Percentiles rank a stretch among this genome's conserved stretches.
These are phyloP conservation scores for Rhyzopertha dominica DNA, from an alignment of 1,140 invertebrate species.

Conservation along the genomic window DNA sequence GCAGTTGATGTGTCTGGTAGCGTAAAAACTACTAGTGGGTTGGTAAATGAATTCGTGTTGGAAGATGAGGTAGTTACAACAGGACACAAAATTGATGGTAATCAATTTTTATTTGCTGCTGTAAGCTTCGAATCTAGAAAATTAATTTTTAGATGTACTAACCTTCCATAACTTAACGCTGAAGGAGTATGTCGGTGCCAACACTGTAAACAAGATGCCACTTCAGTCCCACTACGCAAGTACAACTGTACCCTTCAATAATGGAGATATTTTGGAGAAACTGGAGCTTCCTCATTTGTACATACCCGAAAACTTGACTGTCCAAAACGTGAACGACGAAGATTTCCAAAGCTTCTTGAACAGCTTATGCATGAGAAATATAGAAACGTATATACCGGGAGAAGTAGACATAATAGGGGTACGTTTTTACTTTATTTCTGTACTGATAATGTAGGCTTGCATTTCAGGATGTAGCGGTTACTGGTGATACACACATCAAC, in stretches of 20 bases:
- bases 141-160: constrained; percentile 20
- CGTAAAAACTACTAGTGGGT: constrained; percentile 9
- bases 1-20: constrained; percentile 19
- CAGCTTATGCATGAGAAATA: constrained; percentile 43
- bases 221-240: constrained; percentile 12
- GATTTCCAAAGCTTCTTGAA: constrained; percentile 39
- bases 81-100: constrained; percentile 10
- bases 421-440: constrained; percentile 25
- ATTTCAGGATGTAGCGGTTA: constrained; percentile 42
- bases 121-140: neutral
- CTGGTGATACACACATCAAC: constrained; percentile 33
- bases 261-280: constrained; percentile 5
- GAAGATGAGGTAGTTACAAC: constrained; percentile 23
- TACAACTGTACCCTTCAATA: no score
- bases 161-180: constrained; percentile 26
- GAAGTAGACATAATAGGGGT: constrained; percentile 46
- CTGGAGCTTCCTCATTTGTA: constrained; percentile 17
- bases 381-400: constrained; percentile 36
- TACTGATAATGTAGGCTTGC: constrained; percentile 20
- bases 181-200: constrained; percentile 12
- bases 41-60: constrained; percentile 27
- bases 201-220: constrained; percentile 23
- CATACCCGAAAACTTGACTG: constrained; percentile 32
- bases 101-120: neutral
- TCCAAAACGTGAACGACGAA: constrained; percentile 33